phyloP scores from a whole-genome alignment of 2,113 vertebrate species.

The Eira barbara region DNA sequence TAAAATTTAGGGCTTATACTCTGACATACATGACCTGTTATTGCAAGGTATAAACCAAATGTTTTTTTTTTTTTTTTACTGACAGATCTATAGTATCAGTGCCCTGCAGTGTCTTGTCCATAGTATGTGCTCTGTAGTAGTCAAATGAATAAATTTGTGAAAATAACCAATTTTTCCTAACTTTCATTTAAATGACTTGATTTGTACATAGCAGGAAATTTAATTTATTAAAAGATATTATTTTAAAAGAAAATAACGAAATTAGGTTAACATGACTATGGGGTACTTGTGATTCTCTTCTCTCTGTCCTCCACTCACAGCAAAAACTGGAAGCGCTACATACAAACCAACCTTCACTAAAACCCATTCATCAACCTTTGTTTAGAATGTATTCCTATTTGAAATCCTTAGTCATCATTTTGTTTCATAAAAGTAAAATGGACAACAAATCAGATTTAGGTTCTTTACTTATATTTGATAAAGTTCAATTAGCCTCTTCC shows the following conservation, averaged over 20 bases:
- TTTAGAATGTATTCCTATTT: background rate
- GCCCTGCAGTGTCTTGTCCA: background rate
- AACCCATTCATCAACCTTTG: background rate
- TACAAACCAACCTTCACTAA: background rate
- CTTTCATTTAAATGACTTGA: slow-evolving; percentile 8
- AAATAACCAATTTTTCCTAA: slow-evolving; percentile 7
- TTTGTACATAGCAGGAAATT: slow-evolving; percentile 10
- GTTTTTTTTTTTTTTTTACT: background rate
- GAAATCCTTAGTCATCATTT: background rate
- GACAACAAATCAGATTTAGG: background rate
- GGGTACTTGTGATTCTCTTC: background rate
- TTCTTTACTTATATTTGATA: background rate
- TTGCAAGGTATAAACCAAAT: background rate
- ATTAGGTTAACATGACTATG: background rate
- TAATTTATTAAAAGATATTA: slow-evolving; percentile 7
- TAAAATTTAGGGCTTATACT: background rate
- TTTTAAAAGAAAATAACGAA: slow-evolving; percentile 19
- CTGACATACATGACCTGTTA: background rate
- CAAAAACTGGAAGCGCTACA: background rate
- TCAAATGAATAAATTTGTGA: background rate
- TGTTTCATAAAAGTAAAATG: slow-evolving; percentile 19
- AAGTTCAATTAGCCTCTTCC: slow-evolving; percentile 10
- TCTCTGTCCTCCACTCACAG: background rate
- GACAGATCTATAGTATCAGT: background rate
- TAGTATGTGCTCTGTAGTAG: background rate